Evolutionary conservation across 2,113 vertebrate species (phyloP).

Genomic region (Noturus placidus): DNA sequence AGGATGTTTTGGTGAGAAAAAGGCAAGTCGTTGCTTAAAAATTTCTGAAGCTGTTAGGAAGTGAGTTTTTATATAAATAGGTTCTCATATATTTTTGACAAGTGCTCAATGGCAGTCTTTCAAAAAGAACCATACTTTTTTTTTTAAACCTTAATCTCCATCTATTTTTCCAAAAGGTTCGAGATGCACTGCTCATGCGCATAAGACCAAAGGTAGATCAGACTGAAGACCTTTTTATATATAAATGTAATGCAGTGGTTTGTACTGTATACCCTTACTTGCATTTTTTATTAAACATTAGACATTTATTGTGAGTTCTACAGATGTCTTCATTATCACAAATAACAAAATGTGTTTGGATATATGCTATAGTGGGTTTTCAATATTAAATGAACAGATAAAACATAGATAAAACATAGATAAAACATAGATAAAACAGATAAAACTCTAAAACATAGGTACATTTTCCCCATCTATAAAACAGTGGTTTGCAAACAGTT

Average conservation of each 20-base stretch:
- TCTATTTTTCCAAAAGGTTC: conserved; percentile 59
- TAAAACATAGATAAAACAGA: too few species aligned
- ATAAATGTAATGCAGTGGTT: background rate
- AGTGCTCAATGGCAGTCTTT: background rate
- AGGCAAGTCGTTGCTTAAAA: conserved; percentile 56
- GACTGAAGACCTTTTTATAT: background rate
- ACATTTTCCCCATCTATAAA: background rate
- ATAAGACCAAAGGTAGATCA: conserved; percentile 55
- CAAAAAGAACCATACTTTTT: background rate
- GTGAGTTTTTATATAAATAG: background rate
- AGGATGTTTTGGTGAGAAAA: conserved; percentile 67
- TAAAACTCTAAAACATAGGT: background rate
- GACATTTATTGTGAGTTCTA: background rate
- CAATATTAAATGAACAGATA: background rate
- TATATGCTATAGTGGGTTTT: background rate
- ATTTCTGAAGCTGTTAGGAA: background rate
- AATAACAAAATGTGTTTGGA: background rate
- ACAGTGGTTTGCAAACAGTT: background rate
- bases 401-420: too few species aligned
- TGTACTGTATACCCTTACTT: background rate
- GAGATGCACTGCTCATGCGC: conserved; percentile 54
- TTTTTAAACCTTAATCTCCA: background rate
- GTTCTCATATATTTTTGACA: background rate
- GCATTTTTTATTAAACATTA: background rate
- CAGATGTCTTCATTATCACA: background rate